These are phyloP conservation scores for Malthinus flaveolus DNA, from an alignment of 2,888 invertebrate species.

Conservation along the genomic window DNA sequence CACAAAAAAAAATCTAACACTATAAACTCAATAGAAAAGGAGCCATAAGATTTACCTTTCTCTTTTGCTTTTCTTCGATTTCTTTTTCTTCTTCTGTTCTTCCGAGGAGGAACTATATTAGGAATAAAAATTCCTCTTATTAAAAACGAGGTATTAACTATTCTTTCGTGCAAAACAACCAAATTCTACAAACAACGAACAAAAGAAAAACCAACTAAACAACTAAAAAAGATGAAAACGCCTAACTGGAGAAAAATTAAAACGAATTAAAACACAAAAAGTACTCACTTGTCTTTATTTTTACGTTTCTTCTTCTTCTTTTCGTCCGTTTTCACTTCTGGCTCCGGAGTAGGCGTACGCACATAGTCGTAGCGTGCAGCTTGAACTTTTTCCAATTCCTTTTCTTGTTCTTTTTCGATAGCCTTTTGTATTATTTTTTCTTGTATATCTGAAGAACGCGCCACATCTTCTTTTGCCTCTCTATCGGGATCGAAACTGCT, in stretches of 20 bases:
- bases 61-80: constrained; percentile 75
- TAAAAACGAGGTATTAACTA: not conserved
- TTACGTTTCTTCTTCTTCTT: constrained; percentile 65
- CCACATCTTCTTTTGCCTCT: constrained; percentile 62
- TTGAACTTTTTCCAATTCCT: constrained; percentile 53
- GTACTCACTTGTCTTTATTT: constrained; percentile 67
- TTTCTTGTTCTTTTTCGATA: constrained; percentile 56
- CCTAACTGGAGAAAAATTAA: not conserved
- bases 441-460: constrained; percentile 55
- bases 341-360: constrained; percentile 73
- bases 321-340: constrained; percentile 46
- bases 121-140: too few relatives aligned
- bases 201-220: not conserved
- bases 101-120: constrained; percentile 70
- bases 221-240: too few relatives aligned
- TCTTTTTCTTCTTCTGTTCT: constrained; percentile 79
- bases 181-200: not conserved
- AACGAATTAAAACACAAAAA: not conserved
- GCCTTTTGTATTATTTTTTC: constrained; percentile 49
- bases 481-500: constrained; percentile 87
- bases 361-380: constrained; percentile 71
- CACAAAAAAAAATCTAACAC: not conserved
- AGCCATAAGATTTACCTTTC: constrained; percentile 63
- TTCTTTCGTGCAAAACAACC: not conserved
- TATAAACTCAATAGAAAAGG: not conserved